phyloP scores from a whole-genome alignment of 2,113 vertebrate species.

The Ameiurus melas region DNA sequence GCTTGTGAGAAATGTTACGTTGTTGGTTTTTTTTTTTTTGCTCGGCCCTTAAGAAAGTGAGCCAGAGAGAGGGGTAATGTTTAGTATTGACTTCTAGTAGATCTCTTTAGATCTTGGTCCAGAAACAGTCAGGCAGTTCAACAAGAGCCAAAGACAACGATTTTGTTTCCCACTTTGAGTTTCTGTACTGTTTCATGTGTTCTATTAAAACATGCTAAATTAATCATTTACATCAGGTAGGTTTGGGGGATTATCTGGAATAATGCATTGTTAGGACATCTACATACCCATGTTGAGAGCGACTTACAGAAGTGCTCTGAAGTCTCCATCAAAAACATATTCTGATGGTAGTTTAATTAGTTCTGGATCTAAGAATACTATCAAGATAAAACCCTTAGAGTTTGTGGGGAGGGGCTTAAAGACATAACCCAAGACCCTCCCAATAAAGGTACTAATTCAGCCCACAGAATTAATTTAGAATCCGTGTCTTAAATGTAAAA shows the following conservation, averaged over 20 bases:
- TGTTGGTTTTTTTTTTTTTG: neutral
- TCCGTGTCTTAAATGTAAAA: neutral
- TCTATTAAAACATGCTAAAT: neutral
- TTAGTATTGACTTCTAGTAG: neutral
- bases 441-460: neutral
- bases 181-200: neutral
- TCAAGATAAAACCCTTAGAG: neutral
- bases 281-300: neutral
- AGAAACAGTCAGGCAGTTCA: slow-evolving; percentile 9
- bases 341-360: neutral
- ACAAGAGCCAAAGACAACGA: neutral
- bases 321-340: neutral
- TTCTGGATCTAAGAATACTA: neutral
- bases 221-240: neutral
- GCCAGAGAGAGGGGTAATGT: neutral
- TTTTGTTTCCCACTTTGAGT: neutral
- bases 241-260: neutral
- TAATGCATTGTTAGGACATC: neutral
- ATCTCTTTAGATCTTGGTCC: slow-evolving; percentile 4
- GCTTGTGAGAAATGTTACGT: neutral
- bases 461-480: neutral
- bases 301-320: neutral
- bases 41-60: neutral
- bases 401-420: neutral
- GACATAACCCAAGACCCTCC: neutral